Percentiles rank a stretch among this genome's conserved stretches.
Conservation (phyloP, 1,140 invertebrate genomes). For the Microplitis mediator region DNA sequence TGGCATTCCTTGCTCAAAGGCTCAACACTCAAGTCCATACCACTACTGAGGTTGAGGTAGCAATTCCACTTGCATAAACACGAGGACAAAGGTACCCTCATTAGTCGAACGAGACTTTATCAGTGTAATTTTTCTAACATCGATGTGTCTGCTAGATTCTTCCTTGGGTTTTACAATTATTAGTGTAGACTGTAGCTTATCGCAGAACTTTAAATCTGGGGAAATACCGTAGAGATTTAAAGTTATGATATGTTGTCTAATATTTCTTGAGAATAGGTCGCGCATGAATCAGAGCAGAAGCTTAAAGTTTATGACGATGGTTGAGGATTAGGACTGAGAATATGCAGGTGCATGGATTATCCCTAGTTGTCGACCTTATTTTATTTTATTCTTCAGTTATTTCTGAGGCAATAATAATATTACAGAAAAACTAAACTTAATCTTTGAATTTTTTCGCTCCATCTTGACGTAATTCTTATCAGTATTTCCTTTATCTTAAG, state of each 20-base stretch:
- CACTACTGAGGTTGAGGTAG: not conserved
- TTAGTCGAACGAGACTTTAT: constrained; percentile 43
- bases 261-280: too few species aligned
- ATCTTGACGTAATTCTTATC: constrained; percentile 11
- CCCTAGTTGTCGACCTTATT: constrained; percentile 3
- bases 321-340: constrained; percentile 8
- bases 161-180: too few species aligned
- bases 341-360: constrained; percentile 21
- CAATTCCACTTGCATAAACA: not conserved
- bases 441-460: not conserved
- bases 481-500: constrained; percentile 4
- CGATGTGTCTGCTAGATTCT: not conserved
- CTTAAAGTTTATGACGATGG: not conserved
- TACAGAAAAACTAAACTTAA: constrained; percentile 3
- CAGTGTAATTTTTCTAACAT: constrained; percentile 31
- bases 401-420: not conserved
- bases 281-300: constrained; percentile 17
- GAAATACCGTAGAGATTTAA: not conserved
- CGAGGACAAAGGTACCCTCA: constrained; percentile 37
- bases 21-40: too few species aligned
- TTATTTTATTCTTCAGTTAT: not conserved
- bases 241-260: not conserved
- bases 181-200: too few species aligned
- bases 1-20: too few species aligned
- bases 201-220: not conserved